Conservation (phyloP, 2,113 vertebrate genomes). For the Myrmecobius fasciatus region DNA sequence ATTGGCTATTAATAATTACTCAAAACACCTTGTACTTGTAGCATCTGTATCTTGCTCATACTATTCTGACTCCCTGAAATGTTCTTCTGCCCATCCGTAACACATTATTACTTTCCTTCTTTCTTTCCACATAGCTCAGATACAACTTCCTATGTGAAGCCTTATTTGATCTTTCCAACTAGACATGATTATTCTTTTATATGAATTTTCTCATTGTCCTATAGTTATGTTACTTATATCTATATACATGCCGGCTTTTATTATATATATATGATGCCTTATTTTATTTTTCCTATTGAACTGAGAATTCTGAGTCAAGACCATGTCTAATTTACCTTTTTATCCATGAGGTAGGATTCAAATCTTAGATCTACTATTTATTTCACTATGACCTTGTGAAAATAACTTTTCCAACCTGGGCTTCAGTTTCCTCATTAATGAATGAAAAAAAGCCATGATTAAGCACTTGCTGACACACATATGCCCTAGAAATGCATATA, state of each 20-base stretch:
- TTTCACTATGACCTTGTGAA: not conserved
- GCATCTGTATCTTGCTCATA: not conserved
- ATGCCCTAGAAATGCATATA: not conserved
- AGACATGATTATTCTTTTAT: not conserved
- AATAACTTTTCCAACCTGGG: conserved; percentile 16
- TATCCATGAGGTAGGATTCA: not conserved
- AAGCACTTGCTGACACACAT: not conserved
- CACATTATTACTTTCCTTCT: not conserved
- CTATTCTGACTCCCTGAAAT: not conserved
- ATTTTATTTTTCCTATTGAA: not conserved
- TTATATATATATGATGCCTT: not conserved
- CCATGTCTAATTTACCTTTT: not conserved
- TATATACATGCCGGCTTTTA: not conserved
- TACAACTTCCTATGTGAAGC: not conserved
- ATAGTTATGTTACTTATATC: not conserved
- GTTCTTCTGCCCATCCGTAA: not conserved
- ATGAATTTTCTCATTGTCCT: not conserved
- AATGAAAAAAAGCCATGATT: not conserved
- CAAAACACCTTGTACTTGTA: not conserved
- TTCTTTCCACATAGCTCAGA: not conserved
- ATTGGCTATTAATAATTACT: not conserved
- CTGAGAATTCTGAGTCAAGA: not conserved
- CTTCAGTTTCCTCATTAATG: not conserved
- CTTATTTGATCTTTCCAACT: not conserved
- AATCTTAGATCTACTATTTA: not conserved